Evolutionary conservation across 2,113 vertebrate genomes (phyloP).

Genomic region (Brachyistius frenatus): DNA sequence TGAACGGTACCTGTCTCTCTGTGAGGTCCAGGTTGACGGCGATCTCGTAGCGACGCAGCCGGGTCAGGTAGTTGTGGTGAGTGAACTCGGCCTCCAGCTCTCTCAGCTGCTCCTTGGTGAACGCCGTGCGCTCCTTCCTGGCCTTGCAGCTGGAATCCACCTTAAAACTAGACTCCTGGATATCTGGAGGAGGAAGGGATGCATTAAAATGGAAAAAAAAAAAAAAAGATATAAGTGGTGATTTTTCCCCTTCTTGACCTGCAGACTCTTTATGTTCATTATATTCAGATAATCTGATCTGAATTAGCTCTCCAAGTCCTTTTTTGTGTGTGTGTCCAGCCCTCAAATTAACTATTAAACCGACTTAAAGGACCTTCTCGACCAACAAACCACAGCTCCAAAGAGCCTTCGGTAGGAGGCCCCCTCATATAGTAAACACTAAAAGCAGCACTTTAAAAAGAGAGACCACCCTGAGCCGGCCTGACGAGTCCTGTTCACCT

Average conservation of each 20-base stretch:
- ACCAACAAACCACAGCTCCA: conserved; percentile 69
- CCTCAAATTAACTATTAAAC: conserved; percentile 40
- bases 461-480: conserved; percentile 69
- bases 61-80: conserved; percentile 97
- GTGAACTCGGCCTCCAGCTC: conserved; percentile 97
- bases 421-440: conserved; percentile 72
- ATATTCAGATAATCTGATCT: conserved; percentile 35
- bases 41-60: conserved; percentile 96
- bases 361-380: conserved; percentile 35
- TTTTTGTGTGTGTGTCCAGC: conserved; percentile 35
- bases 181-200: conserved; percentile 79
- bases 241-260: background rate
- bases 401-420: conserved; percentile 63
- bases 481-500: conserved; percentile 44
- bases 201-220: background rate
- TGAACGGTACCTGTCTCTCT: conserved; percentile 90
- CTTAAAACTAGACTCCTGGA: conserved; percentile 83
- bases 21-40: conserved; percentile 98
- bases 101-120: conserved; percentile 96
- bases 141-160: conserved; percentile 89
- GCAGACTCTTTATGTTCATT: background rate
- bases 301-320: conserved; percentile 18
- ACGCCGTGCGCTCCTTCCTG: conserved; percentile 95
- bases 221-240: too few relatives aligned
- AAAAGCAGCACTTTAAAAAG: conserved; percentile 60